These are phyloP conservation scores for Lepidotrigona ventralis DNA, from an alignment of 1,140 invertebrate genomes.

Conservation along the genomic window DNA sequence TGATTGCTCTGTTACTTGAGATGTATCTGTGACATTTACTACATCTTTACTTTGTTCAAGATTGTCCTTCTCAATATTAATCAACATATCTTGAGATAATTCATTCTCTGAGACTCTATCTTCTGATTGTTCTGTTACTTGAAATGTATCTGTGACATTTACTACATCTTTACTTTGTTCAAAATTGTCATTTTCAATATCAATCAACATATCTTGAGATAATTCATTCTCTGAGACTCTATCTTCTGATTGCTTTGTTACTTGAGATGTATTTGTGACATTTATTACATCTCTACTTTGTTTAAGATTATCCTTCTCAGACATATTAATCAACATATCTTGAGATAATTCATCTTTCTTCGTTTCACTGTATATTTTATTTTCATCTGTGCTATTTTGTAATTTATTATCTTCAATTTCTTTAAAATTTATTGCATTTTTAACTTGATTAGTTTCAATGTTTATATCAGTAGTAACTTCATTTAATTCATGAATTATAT, in stretches of 20 bases:
- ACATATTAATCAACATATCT: slow-evolving; percentile 4
- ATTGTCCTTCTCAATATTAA: not conserved
- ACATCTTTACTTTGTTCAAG: too few species aligned
- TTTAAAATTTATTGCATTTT: not conserved
- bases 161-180: too few species aligned
- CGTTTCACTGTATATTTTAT: not conserved
- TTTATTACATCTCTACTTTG: too few species aligned
- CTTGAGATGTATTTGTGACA: not conserved
- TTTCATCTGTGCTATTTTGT: not conserved
- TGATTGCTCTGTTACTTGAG: not conserved
- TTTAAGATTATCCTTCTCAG: not conserved
- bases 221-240: not conserved
- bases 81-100: not conserved
- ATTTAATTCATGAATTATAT: not conserved
- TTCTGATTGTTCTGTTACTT: not conserved
- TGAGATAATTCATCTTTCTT: not conserved
- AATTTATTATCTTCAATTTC: not conserved
- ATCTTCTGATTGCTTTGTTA: not conserved
- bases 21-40: not conserved
- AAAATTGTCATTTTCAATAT: not conserved
- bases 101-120: not conserved
- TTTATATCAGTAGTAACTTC: not conserved
- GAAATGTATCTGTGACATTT: not conserved
- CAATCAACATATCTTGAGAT: not conserved
- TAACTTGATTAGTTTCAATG: not conserved